Evolutionary conservation across 2,888 invertebrate genomes (phyloP).

Genomic region (Scelioninae gen. 2): DNA sequence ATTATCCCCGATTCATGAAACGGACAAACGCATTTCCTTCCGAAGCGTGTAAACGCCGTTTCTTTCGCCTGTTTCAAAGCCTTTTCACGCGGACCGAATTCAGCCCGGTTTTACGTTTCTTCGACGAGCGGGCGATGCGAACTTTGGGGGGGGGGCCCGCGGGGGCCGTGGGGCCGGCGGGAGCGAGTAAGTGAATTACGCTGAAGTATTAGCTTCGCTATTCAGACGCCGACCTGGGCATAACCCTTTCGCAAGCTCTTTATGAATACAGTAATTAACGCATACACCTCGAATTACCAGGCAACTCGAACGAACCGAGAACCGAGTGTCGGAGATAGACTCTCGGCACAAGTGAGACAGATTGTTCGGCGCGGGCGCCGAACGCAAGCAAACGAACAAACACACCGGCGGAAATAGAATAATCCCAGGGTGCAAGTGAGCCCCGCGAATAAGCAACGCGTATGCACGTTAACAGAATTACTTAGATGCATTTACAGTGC

Average conservation of each 20-base stretch:
- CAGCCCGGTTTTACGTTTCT: constrained; percentile 59
- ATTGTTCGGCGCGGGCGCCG: constrained; percentile 38
- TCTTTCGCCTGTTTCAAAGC: constrained; percentile 47
- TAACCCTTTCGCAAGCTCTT: constrained; percentile 71
- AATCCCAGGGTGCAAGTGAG: constrained; percentile 57
- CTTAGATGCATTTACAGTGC: constrained; percentile 57
- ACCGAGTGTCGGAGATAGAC: constrained; percentile 58
- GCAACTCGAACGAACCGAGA: constrained; percentile 58
- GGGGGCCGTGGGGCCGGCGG: too few species aligned
- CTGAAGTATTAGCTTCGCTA: constrained; percentile 74
- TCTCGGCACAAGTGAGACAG: constrained; percentile 45
- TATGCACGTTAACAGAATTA: constrained; percentile 70
- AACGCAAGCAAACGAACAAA: constrained; percentile 23
- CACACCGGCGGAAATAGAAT: constrained; percentile 52
- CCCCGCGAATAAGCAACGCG: constrained; percentile 67
- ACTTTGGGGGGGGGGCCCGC: constrained; percentile 58
- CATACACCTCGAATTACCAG: constrained; percentile 70
- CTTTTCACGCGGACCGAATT: constrained; percentile 49
- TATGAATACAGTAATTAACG: constrained; percentile 74
- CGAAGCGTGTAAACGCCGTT: constrained; percentile 42
- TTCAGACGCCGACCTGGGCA: constrained; percentile 67
- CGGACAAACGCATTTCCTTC: constrained; percentile 28
- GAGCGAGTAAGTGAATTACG: constrained; percentile 72
- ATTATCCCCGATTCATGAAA: constrained; percentile 32
- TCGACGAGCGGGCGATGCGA: constrained; percentile 59